Evolutionary conservation across 2,113 vertebrate species (phyloP).

Genomic region (Istiophorus platypterus): DNA sequence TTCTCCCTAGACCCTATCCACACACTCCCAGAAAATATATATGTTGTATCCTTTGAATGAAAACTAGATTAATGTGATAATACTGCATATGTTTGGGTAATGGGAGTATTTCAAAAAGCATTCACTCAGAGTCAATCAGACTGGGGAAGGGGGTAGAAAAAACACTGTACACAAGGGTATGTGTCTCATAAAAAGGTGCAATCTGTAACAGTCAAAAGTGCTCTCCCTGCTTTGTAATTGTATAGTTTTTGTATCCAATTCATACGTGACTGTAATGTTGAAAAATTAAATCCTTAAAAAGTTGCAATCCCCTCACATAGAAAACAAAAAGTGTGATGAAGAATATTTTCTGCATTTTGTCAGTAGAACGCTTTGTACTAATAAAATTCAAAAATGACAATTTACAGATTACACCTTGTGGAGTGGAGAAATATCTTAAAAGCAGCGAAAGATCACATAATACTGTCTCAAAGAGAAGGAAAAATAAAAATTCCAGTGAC

Average conservation of each 20-base stretch:
- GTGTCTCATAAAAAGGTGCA: slow-evolving; percentile 78
- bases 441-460: slow-evolving; percentile 76
- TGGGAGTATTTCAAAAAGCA: slow-evolving; percentile 59
- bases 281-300: slow-evolving; percentile 75
- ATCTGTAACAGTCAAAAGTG: slow-evolving; percentile 84
- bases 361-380: slow-evolving; percentile 49
- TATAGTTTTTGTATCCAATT: slow-evolving; percentile 51
- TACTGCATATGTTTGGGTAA: slow-evolving; percentile 79
- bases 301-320: slow-evolving; percentile 56
- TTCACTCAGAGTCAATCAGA: slow-evolving; percentile 66
- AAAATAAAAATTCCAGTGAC: slow-evolving; percentile 77
- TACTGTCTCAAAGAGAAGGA: slow-evolving; percentile 69
- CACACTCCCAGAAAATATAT: slow-evolving; percentile 74
- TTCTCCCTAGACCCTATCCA: slow-evolving; percentile 50
- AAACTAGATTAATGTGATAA: slow-evolving; percentile 68
- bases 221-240: slow-evolving; percentile 74
- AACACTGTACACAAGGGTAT: slow-evolving; percentile 63
- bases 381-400: slow-evolving; percentile 71
- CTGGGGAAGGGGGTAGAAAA: slow-evolving; percentile 52
- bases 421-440: slow-evolving; percentile 61
- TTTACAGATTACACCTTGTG: slow-evolving; percentile 83
- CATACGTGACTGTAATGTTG: slow-evolving; percentile 51
- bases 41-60: slow-evolving; percentile 68
- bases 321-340: slow-evolving; percentile 67
- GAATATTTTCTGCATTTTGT: slow-evolving; percentile 49